Evolutionary conservation across 2,113 vertebrate species (phyloP).

Genomic region (Balaenoptera acutorostrata): DNA sequence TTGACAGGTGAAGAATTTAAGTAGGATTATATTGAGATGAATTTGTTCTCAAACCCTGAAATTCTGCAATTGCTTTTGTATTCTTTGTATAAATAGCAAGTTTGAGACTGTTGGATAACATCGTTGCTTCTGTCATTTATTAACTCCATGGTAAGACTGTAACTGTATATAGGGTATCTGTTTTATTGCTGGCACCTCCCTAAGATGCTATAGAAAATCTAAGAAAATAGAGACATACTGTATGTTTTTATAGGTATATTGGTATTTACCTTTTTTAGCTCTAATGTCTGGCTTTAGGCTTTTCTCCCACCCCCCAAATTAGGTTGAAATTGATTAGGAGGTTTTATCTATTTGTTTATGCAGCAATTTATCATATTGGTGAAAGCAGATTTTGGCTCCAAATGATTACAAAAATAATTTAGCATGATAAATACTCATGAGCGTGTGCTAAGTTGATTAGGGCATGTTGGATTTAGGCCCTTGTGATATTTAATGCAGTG

Average conservation of each 20-base stretch:
- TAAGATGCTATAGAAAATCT: background rate
- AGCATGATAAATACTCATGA: background rate
- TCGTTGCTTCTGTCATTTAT: background rate
- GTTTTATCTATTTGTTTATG: background rate
- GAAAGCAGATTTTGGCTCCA: background rate
- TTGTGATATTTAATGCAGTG: background rate
- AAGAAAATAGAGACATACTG: background rate
- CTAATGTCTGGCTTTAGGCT: background rate
- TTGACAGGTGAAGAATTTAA: background rate
- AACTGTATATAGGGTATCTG: background rate
- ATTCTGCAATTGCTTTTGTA: background rate
- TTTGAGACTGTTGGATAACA: background rate
- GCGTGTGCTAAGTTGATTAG: background rate
- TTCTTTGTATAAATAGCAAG: background rate
- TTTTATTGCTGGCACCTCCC: background rate
- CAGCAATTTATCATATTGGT: background rate
- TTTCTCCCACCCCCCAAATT: background rate
- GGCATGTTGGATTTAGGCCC: background rate
- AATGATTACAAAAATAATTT: background rate
- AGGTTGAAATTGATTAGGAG: background rate
- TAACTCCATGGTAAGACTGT: background rate
- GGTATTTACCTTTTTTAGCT: background rate
- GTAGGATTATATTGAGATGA: background rate
- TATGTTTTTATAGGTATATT: background rate
- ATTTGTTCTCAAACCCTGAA: background rate